These are phyloP conservation scores for Axis porcinus DNA, from an alignment of 2,113 vertebrate species.

Conservation along the genomic window DNA sequence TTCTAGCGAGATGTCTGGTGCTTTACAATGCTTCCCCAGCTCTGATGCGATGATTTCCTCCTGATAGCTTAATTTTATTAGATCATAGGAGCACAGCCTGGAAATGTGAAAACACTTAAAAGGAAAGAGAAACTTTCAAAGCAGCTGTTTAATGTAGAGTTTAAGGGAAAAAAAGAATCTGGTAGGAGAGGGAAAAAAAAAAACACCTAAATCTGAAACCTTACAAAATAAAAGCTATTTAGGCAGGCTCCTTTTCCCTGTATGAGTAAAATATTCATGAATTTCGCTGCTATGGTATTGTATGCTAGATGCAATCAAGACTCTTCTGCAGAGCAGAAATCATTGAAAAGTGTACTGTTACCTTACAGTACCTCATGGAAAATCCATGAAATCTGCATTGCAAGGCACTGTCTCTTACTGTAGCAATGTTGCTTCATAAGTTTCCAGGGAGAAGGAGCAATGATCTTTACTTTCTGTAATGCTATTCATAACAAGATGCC, in stretches of 20 bases:
- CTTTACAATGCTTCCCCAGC: constrained; percentile 38
- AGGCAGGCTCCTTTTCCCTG: constrained; percentile 3
- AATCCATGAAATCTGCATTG: constrained; percentile 45
- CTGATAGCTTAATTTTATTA: constrained; percentile 72
- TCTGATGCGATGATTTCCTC: constrained; percentile 47
- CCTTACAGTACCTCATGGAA: constrained; percentile 27
- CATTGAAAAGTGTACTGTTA: constrained; percentile 44
- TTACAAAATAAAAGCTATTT: constrained; percentile 37
- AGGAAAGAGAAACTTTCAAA: constrained; percentile 64
- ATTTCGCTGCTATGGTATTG: constrained; percentile 21
- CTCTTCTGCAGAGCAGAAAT: constrained; percentile 56
- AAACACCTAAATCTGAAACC: neutral
- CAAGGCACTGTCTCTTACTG: neutral
- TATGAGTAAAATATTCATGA: constrained; percentile 65
- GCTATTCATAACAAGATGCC: neutral
- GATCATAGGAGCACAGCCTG: constrained; percentile 37
- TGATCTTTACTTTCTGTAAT: neutral
- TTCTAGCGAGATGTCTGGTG: neutral
- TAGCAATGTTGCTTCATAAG: neutral
- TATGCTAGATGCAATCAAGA: constrained; percentile 49
- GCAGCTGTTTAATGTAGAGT: constrained; percentile 32
- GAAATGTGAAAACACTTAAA: constrained; percentile 65
- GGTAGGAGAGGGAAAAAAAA: rapidly evolving
- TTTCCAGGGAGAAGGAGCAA: neutral
- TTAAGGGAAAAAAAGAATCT: neutral